Evolutionary conservation across 2,113 vertebrate species (phyloP).

Genomic region (Scolopax mira): DNA sequence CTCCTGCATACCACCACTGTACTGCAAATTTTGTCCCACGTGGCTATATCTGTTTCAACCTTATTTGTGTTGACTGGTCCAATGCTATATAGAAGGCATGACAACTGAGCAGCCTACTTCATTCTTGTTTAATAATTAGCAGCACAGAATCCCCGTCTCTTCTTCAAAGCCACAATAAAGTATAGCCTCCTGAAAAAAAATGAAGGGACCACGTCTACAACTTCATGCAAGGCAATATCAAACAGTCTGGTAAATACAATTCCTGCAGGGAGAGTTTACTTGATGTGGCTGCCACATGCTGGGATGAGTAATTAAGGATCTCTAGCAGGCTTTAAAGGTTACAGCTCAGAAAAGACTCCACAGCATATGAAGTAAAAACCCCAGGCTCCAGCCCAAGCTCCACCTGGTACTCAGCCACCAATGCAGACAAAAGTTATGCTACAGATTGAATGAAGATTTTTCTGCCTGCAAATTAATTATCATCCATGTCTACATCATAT

Average conservation of each 20-base stretch:
- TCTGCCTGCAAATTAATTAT: neutral
- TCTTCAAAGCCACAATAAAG: neutral
- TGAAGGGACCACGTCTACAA: neutral
- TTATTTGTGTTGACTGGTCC: neutral
- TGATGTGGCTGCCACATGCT: neutral
- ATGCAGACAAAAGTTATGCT: neutral
- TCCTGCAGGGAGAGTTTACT: neutral
- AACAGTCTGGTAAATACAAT: neutral
- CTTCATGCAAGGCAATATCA: neutral
- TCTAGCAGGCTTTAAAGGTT: neutral
- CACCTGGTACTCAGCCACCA: neutral
- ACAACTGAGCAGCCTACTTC: neutral
- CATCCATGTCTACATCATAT: accelerated
- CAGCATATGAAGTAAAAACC: neutral
- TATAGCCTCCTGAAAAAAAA: neutral
- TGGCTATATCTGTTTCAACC: neutral
- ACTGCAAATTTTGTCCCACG: neutral
- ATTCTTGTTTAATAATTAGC: neutral
- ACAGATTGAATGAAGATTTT: neutral
- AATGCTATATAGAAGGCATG: neutral
- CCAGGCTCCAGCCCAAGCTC: neutral
- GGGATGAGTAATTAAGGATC: neutral
- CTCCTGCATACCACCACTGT: neutral
- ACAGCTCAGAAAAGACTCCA: neutral
- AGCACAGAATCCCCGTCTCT: neutral